phyloP scores from a whole-genome alignment of 2,888 invertebrate genomes.

The Steinernema carpocapsae region DNA sequence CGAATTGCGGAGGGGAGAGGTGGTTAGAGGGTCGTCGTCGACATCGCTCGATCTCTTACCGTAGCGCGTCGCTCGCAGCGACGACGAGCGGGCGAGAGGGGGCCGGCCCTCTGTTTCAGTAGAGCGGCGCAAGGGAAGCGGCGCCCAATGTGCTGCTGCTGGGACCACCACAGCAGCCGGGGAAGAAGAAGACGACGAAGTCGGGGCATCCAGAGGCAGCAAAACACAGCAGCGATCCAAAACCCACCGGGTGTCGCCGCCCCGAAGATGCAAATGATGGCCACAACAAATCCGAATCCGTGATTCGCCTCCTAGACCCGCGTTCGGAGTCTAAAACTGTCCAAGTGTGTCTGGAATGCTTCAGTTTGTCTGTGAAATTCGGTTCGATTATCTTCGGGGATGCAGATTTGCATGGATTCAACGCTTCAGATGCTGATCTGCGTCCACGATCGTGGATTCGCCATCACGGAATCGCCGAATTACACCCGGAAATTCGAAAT shows the following conservation, averaged over 20 bases:
- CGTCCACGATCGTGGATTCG: background rate
- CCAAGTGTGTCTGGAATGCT: no score
- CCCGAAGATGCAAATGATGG: no score
- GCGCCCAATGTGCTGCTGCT: no score
- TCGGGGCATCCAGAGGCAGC: background rate
- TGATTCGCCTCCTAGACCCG: no score
- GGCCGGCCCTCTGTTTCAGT: constrained; percentile 3
- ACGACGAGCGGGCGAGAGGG: background rate
- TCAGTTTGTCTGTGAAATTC: no score
- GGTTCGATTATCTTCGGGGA: no score
- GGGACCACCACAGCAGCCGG: background rate
- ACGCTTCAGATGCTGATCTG: background rate
- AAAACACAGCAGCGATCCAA: background rate
- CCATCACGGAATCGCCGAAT: background rate
- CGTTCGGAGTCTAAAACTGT: no score
- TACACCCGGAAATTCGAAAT: background rate
- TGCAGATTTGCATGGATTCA: background rate
- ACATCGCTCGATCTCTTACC: constrained; percentile 21
- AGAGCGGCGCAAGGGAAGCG: background rate
- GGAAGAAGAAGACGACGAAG: background rate
- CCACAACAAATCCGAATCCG: no score
- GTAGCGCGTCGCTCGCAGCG: constrained; percentile 25
- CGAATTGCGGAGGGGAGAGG: constrained; percentile 10
- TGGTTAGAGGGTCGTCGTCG: background rate
- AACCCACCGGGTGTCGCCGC: background rate